Base-by-base conservation (phyloP, 2,113 vertebrate species). In the Mormyrus lacerda region DNA sequence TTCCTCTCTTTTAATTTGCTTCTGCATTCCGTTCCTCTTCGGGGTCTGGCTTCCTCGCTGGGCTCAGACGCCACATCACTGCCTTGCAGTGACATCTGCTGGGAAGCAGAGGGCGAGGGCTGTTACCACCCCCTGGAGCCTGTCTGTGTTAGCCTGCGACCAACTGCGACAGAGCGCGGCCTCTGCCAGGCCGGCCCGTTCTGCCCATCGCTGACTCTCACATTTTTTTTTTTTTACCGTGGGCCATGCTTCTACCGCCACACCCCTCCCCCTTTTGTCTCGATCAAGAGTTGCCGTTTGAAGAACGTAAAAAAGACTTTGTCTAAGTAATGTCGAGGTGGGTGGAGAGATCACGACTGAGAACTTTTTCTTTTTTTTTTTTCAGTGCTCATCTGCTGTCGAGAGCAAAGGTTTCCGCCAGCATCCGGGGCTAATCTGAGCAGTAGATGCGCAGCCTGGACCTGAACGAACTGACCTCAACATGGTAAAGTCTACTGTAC, bases 31-130 rank as follows among this genome's bases (percentile, higher is more conserved):
- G 31, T 19, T 50, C 45, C 44, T 87, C 19, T 44, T 79, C 21
- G 10, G 24, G n/a, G 15, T 47, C 31, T 51, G n/a, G n/a, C 50
- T 27, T 50, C 48, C 50, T 17, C 3, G 85, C 44, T 39, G 50
- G 55, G 48, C 58, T 44, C 27, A 42, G 69, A 76, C 10, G 35
- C 61, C 65, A 42, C 89, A 90, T 51, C 58, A 55, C 65, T 90
- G 89, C 89, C 85, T 90, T 42, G 89, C 69, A 90, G 89, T 90
- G 89, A 90, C 89, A 90, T 90, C 89, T 90, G 89, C 89, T 90
- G 89, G 89, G 69, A 87, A 87, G 10, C 24, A 24, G 61, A 53
- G 88, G 88, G 65, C 45, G 73, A 55, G 27, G 8, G 88, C 35
- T 83, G 4, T 87, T 87, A 47, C 24, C 82, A 8, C 44, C 82